Base-by-base conservation (phyloP, 1,140 invertebrate species). In the Heliconius hewitsoni region DNA sequence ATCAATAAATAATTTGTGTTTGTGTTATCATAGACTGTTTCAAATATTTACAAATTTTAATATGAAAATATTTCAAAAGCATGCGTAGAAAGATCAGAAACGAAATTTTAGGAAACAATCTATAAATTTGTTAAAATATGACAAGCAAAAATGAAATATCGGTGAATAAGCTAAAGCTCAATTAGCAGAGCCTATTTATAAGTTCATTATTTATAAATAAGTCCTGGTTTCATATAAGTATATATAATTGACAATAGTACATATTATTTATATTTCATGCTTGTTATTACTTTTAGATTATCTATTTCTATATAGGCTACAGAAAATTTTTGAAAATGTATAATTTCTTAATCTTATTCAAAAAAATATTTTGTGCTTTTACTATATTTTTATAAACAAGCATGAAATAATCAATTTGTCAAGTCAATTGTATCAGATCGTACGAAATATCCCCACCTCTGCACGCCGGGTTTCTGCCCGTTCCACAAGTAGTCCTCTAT, bases 401-500 rank as follows among this genome's bases (percentile, higher is more conserved):
- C 73, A 82, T 73, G 74, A 78, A 73, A 73, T 77, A 76, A 73
- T 16, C 16, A 75, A 77, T 30, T 70, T 73, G 23, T 71, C 19
- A 39, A 16, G 8, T 75, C 16, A 74, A 57, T 34, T 37, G 30
- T 19, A 71, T 18, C 39, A 37, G 23, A 37, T 66, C 0, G 11
- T 66, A 71, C 6, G 18, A 2, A 18, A 19, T 70, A 1, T 39
- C 81, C 81, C 73, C 84, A 94, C 93, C 93, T 93, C 77, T 93
- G 93, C 8, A 93, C 91, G 50, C 93, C 90, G 16, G 93, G 91
- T 70, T 94, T 93, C 84, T 94, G 93, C 27, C 94, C 94, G 79
- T 94, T 94, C 89, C 91, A 93, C 42, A 93, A 83, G 78, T 94
- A 95, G 77, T 95, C 94, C 82, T 95, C 94, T 82, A 95, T 95